Evolutionary conservation across 2,113 vertebrate species (phyloP), one percentile per base, ranked within the genome.

Genomic region (Amazona vittata): DNA sequence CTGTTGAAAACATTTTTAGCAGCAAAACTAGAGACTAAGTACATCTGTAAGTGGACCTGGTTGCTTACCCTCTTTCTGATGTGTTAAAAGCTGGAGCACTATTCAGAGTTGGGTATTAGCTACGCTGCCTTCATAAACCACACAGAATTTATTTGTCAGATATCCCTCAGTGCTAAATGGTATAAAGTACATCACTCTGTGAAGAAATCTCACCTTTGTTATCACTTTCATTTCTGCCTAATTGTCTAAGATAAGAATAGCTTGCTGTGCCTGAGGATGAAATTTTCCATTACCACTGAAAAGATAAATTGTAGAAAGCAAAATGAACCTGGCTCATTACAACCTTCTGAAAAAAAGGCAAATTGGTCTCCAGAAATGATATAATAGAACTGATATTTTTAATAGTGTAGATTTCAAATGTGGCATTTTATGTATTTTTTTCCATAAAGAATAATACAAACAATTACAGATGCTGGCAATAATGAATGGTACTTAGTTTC

Each of bases 241-340:
- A 98, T 98, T 85, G 71, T 94, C 86, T 96, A 86, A 96, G 96
- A 97, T 96, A 97, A 98, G 96, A 98, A 98, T 97, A 97, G 84
- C 96, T 79, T 87, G 92, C 94, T 96, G 86, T 94, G 97, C 96
- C 97, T 97, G 94, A 96, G 93, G 98, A 96, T 95, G 55, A 97
- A 96, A 96, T 98, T 98, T 98, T 98, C 98, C 93, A 97, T 98
- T 97, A 97, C 95, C 78, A 83, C 88, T 91, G 93, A 95, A 97
- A 98, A 98, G 98, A 98, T 98, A 98, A 98, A 98, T 97, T 95
- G 94, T 97, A 97, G 81, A 96, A 97, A 98, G 96, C 94, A 98
- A 98, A 98, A 98, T 94, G 93, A 98, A 97, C 97, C 94, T 96
- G 97, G 96, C 96, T 98, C 97, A 98, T 98, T 98, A 98, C 89